phyloP scores from a whole-genome alignment of 2,797 vertebrate species.

The Chelidonichthys spinosus region DNA sequence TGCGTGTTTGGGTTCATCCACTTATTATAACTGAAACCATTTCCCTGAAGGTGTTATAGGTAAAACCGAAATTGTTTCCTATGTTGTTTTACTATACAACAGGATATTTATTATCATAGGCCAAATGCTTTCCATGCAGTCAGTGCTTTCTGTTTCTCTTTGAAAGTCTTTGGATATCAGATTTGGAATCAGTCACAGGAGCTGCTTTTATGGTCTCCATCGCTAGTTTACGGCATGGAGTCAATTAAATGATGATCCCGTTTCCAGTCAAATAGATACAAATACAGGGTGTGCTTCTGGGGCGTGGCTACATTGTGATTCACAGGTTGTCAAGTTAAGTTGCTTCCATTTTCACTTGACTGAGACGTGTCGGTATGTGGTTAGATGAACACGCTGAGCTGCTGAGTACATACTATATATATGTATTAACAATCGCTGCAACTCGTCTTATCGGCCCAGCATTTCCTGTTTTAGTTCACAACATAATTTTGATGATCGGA shows the following conservation, averaged over 20 bases:
- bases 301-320: no score
- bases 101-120: no score
- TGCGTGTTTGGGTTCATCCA: not conserved
- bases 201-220: not conserved
- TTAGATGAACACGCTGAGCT: not conserved
- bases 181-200: conserved; percentile 31
- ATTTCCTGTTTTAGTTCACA: conserved; percentile 14
- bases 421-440: not conserved
- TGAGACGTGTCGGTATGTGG: no score
- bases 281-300: no score
- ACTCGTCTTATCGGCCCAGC: not conserved
- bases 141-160: conserved; percentile 60
- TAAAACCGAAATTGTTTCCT: not conserved
- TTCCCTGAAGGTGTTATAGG: conserved; percentile 27
- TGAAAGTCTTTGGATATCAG: conserved; percentile 27
- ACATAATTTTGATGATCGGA: not conserved
- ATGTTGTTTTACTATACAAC: rapidly evolving
- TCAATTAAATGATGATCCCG: no score
- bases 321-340: not conserved
- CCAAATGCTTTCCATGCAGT: no score
- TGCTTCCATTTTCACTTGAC: not conserved
- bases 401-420: not conserved
- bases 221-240: no score
- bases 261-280: no score
- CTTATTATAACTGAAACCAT: conserved; percentile 28